Conservation (phyloP, 2,888 invertebrate species). For the Caenorhabditis parvicauda region DNA sequence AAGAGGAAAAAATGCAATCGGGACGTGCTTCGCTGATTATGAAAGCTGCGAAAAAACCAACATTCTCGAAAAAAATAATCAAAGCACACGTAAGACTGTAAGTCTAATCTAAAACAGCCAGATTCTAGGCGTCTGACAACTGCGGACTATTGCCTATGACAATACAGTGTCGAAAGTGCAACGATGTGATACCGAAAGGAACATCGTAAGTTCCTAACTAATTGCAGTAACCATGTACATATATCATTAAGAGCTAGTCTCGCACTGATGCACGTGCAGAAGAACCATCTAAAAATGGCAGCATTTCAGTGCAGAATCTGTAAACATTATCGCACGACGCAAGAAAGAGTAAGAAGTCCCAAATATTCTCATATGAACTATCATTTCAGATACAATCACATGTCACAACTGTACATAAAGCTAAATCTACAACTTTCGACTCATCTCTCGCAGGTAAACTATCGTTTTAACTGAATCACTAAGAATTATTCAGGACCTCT, state of each 20-base stretch:
- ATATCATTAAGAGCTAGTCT: too few relatives aligned
- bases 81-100: too few relatives aligned
- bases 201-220: conserved; percentile 19
- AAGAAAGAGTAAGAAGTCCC: conserved; percentile 23
- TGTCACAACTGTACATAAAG: conserved; percentile 41
- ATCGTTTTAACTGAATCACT: neutral
- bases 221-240: too few relatives aligned
- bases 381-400: conserved; percentile 38
- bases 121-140: conserved; percentile 17
- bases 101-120: neutral
- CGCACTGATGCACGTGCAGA: conserved; percentile 35
- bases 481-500: conserved; percentile 17
- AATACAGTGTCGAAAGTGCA: conserved; percentile 32
- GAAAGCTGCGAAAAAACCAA: too few relatives aligned
- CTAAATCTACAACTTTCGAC: conserved; percentile 33
- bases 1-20: neutral
- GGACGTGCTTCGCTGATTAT: too few relatives aligned
- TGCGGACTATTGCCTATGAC: conserved; percentile 29
- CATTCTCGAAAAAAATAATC: too few relatives aligned
- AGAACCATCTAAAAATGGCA: conserved; percentile 39
- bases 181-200: conserved; percentile 34
- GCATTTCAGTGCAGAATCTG: conserved; percentile 40
- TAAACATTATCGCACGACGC: conserved; percentile 39
- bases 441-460: conserved; percentile 30
- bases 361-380: neutral